Conservation (phyloP, 2,797 vertebrate genomes). For the Alauda arvensis region DNA sequence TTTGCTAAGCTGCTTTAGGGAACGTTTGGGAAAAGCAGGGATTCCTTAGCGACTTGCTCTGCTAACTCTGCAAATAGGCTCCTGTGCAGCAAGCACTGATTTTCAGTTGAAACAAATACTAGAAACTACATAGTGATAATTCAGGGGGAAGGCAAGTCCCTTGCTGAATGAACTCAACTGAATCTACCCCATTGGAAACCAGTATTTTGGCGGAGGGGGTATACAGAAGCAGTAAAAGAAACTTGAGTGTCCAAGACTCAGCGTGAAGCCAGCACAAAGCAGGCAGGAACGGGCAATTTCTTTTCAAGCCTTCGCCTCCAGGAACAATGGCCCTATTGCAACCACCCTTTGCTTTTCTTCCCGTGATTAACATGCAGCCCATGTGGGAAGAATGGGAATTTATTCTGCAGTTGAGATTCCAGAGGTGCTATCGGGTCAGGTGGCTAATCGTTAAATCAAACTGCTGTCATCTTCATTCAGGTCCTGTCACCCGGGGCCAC, state of each 20-base stretch:
- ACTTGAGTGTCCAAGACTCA: conserved; percentile 65
- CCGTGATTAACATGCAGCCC: conserved; percentile 71
- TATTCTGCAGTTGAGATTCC: conserved; percentile 62
- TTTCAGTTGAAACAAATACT: conserved; percentile 28
- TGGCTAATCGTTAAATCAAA: conserved; percentile 78
- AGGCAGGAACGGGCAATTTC: conserved; percentile 58
- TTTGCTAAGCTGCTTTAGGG: conserved; percentile 43
- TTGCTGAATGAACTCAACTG: background rate
- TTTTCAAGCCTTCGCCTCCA: conserved; percentile 61
- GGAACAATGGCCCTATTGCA: conserved; percentile 68
- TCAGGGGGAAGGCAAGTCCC: conserved; percentile 5
- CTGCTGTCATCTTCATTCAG: conserved; percentile 67
- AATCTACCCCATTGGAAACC: conserved; percentile 37
- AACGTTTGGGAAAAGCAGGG: conserved; percentile 5
- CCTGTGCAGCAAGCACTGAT: background rate
- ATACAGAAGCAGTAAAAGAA: conserved; percentile 52
- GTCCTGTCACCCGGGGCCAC: conserved; percentile 50
- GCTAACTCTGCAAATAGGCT: background rate
- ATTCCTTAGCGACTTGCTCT: background rate
- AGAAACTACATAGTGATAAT: conserved; percentile 21
- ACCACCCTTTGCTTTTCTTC: conserved; percentile 64
- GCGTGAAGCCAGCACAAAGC: conserved; percentile 67
- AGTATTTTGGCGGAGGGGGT: background rate
- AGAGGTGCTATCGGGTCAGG: conserved; percentile 71
- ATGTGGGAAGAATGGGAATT: conserved; percentile 58